A percentile compares a stretch with the other conserved stretches of the same genome.
Conservation (phyloP, 2,797 vertebrate species). For the Pangasius sanitwongsei region DNA sequence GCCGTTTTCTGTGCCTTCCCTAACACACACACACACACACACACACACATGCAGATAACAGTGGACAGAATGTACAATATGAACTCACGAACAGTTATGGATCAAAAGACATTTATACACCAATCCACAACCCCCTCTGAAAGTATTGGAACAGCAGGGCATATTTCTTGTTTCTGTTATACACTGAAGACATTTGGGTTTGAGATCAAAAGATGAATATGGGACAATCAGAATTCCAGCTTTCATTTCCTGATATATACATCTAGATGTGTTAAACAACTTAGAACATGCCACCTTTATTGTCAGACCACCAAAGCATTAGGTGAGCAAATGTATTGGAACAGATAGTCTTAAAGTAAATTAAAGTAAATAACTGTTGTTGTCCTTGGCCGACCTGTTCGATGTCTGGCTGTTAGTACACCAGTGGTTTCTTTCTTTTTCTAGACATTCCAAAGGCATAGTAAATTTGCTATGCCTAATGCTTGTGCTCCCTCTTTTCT, state of each 20-base stretch:
- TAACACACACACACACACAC: conserved; percentile 55
- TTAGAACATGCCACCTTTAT: not conserved
- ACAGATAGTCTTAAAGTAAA: not conserved
- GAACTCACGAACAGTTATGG: not conserved
- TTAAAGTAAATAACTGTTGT: not conserved
- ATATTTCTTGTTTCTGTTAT: not conserved
- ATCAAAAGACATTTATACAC: not conserved
- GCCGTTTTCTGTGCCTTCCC: conserved; percentile 78
- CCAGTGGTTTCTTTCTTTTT: not conserved
- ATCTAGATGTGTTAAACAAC: not conserved
- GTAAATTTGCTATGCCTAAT: not conserved
- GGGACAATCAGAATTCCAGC: not conserved
- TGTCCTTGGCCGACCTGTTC: not conserved
- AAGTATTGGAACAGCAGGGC: not conserved
- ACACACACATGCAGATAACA: conserved; percentile 18
- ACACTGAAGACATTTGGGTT: not conserved
- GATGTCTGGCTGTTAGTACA: not conserved
- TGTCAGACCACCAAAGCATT: not conserved
- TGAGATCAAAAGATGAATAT: not conserved
- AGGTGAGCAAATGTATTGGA: not conserved
- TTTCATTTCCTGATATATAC: not conserved
- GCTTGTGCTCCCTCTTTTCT: not conserved
- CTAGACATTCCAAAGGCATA: not conserved
- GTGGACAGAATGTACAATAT: not conserved
- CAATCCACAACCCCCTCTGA: too few species aligned